A percentile compares a stretch with the other conserved stretches of the same genome.
These are phyloP conservation scores for Andrena bucephala DNA, from an alignment of 2,888 invertebrate species.

Conservation along the genomic window DNA sequence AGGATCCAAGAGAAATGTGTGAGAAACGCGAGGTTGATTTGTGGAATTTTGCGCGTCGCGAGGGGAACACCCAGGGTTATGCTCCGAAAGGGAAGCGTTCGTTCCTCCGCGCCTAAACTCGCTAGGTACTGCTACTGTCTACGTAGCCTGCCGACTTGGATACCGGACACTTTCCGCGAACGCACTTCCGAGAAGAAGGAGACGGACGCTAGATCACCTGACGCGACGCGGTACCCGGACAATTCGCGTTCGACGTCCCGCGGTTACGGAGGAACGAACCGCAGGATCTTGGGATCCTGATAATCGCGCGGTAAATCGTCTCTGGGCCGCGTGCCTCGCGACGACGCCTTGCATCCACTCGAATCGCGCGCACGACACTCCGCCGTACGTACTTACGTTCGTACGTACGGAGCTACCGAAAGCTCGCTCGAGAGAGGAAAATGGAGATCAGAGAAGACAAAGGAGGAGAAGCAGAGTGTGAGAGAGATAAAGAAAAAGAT, in stretches of 20 bases:
- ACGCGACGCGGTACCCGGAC: slow-evolving; percentile 5
- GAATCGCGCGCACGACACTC: slow-evolving; percentile 63
- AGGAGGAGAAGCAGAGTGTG: slow-evolving; percentile 43
- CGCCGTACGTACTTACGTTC: slow-evolving; percentile 49
- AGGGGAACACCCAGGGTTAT: slow-evolving; percentile 26
- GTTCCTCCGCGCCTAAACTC: slow-evolving; percentile 33
- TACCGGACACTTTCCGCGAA: slow-evolving; percentile 10
- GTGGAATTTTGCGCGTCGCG: slow-evolving; percentile 33
- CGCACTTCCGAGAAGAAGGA: neutral
- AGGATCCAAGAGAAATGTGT: slow-evolving; percentile 31
- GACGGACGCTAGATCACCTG: neutral
- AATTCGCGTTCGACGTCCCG: neutral
- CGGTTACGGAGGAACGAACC: slow-evolving; percentile 38
- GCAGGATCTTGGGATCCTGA: slow-evolving; percentile 34
- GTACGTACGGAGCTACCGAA: slow-evolving; percentile 59
- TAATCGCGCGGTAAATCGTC: slow-evolving; percentile 56
- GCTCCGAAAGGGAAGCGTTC: slow-evolving; percentile 29
- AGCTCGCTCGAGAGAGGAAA: slow-evolving; percentile 41
- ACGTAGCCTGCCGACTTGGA: neutral
- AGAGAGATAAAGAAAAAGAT: slow-evolving; percentile 10
- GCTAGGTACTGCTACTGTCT: neutral
- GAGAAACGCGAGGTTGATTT: neutral
- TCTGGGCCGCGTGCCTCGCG: slow-evolving; percentile 50
- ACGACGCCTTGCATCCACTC: slow-evolving; percentile 64
- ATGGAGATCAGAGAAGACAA: slow-evolving; percentile 50